These are phyloP conservation scores for Tenrec ecaudatus DNA, from an alignment of 2,113 vertebrate genomes.

Conservation along the genomic window DNA sequence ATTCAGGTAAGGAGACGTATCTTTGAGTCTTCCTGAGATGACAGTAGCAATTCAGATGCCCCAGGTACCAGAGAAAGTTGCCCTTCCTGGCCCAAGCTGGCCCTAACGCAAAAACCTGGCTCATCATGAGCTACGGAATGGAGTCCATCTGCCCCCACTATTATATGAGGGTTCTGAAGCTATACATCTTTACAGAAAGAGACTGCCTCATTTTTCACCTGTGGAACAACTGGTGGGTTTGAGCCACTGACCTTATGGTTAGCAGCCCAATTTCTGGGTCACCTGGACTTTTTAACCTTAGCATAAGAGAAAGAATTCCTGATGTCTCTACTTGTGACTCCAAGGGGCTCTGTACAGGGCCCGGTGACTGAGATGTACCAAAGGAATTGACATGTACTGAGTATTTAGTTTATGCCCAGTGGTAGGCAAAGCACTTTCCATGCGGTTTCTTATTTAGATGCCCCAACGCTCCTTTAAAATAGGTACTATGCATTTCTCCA, in stretches of 20 bases:
- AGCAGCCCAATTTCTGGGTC: too few relatives aligned
- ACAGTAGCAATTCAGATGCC: background rate
- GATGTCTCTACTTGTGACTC: background rate
- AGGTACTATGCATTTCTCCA: background rate
- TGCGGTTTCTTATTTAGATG: background rate
- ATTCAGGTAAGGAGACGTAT: constrained; percentile 71
- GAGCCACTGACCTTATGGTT: too few relatives aligned
- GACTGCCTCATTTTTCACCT: too few relatives aligned
- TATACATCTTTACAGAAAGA: too few relatives aligned
- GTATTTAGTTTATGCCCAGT: background rate
- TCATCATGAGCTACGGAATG: too few relatives aligned
- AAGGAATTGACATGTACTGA: background rate
- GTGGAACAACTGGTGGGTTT: too few relatives aligned
- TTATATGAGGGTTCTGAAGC: too few relatives aligned
- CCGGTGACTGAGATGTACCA: background rate
- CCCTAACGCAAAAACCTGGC: background rate
- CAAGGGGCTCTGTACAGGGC: background rate
- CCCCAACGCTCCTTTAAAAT: background rate
- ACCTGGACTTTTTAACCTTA: too few relatives aligned
- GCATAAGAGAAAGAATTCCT: background rate
- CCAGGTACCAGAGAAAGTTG: background rate
- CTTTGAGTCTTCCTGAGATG: background rate
- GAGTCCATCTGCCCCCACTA: too few relatives aligned
- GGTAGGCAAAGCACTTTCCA: background rate
- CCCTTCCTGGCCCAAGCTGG: background rate